Evolutionary conservation across 2,888 invertebrate genomes (phyloP).

Genomic region (Mythimna vitellina): DNA sequence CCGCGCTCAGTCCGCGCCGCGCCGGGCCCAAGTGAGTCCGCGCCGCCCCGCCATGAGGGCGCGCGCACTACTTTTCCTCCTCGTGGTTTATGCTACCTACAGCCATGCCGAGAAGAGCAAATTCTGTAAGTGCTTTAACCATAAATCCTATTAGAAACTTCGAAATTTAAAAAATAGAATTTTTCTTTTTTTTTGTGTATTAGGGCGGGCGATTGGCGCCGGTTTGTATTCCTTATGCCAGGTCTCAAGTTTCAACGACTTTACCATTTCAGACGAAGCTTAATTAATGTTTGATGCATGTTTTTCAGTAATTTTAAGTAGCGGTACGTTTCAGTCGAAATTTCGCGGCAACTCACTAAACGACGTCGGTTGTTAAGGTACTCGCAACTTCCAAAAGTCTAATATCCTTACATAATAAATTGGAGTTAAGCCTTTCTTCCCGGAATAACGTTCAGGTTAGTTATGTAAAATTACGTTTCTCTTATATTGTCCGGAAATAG

Average conservation of each 20-base stretch:
- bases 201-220: slow-evolving; percentile 25
- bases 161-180: not conserved
- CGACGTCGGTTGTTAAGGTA: slow-evolving; percentile 14
- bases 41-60: slow-evolving; percentile 87
- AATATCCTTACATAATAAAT: slow-evolving; percentile 43
- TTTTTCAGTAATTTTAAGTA: slow-evolving; percentile 18
- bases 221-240: slow-evolving; percentile 38
- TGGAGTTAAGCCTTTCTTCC: slow-evolving; percentile 52
- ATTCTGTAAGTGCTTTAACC: slow-evolving; percentile 85
- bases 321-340: slow-evolving; percentile 4
- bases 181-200: not conserved
- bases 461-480: slow-evolving; percentile 68
- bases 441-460: slow-evolving; percentile 54
- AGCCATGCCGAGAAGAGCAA: slow-evolving; percentile 89
- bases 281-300: not conserved
- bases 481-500: slow-evolving; percentile 78
- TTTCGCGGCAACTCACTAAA: slow-evolving; percentile 53
- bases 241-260: slow-evolving; percentile 30
- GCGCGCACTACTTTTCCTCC: slow-evolving; percentile 81
- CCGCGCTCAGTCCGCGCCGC: slow-evolving; percentile 77
- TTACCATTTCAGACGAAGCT: not conserved
- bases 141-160: not conserved
- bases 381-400: slow-evolving; percentile 34
- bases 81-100: slow-evolving; percentile 78
- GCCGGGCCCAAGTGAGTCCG: slow-evolving; percentile 79